A percentile compares a stretch with the other conserved stretches of the same genome.
phyloP scores from a whole-genome alignment of 1,140 invertebrate species.

The Drosophila orena region DNA sequence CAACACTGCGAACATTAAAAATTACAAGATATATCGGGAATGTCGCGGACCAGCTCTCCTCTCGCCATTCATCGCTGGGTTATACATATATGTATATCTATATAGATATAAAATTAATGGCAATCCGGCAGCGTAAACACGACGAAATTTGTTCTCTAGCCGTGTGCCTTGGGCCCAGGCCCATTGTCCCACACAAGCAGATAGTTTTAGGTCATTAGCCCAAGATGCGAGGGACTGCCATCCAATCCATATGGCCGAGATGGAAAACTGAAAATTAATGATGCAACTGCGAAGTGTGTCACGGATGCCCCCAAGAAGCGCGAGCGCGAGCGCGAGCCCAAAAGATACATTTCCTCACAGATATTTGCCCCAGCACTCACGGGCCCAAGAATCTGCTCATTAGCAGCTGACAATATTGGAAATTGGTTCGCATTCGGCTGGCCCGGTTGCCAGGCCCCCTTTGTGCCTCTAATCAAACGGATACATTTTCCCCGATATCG shows the following conservation, averaged over 20 bases:
- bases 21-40: constrained; percentile 75
- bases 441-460: constrained; percentile 34
- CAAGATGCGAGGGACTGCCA: constrained; percentile 32
- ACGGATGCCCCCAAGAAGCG: constrained; percentile 49
- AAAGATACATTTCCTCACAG: constrained; percentile 37
- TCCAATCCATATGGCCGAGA: constrained; percentile 30
- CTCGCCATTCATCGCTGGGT: constrained; percentile 6
- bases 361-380: constrained; percentile 17
- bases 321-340: constrained; percentile 24
- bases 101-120: constrained; percentile 72
- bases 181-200: constrained; percentile 58
- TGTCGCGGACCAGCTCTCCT: constrained; percentile 8
- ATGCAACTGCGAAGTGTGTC: constrained; percentile 79
- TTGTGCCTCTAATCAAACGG: constrained; percentile 62
- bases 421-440: constrained; percentile 36
- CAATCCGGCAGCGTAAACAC: constrained; percentile 73
- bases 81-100: constrained; percentile 42
- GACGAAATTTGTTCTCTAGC: constrained; percentile 71
- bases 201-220: constrained; percentile 56
- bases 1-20: constrained; percentile 78
- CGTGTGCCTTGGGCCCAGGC: constrained; percentile 20
- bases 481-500: constrained; percentile 39
- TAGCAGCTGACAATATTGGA: constrained; percentile 51
- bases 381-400: constrained; percentile 57
- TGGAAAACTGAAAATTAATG: constrained; percentile 73